phyloP scores from a whole-genome alignment of 2,888 invertebrate species.

The Mesopsocus fuscifrons region DNA sequence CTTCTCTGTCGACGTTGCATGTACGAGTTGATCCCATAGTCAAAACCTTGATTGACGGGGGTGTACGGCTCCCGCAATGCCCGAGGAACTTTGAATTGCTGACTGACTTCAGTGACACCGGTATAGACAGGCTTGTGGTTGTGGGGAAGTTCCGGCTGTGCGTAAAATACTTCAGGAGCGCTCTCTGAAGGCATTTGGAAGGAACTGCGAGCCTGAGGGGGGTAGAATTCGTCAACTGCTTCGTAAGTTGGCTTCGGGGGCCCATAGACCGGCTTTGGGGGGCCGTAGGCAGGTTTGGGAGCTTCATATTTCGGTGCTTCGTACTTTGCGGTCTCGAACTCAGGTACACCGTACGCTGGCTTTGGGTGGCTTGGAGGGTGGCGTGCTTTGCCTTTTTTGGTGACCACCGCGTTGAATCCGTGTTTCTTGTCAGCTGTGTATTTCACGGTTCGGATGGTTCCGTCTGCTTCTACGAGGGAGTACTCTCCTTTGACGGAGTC shows the following conservation, averaged over 20 bases:
- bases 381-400: conserved; percentile 2
- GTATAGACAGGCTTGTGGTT: conserved; percentile 6
- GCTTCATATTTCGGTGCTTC: neutral
- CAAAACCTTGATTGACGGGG: conserved; percentile 3
- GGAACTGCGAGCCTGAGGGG: neutral
- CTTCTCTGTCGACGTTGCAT: neutral
- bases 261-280: neutral
- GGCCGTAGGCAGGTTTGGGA: neutral
- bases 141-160: neutral
- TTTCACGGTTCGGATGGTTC: conserved; percentile 4
- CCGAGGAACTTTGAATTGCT: neutral
- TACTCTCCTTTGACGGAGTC: conserved; percentile 7
- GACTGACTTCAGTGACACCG: neutral
- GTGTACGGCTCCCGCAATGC: neutral
- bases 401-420: conserved; percentile 6
- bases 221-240: neutral
- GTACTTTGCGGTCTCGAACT: neutral
- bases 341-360: neutral
- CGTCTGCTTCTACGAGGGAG: conserved; percentile 5
- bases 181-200: neutral
- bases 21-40: conserved; percentile 6
- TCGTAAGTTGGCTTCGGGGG: neutral
- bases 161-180: neutral
- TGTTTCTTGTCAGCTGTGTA: conserved; percentile 5
- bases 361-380: conserved; percentile 1